phyloP scores from a whole-genome alignment of 2,888 invertebrate species.

The Cheilosia vulpina region DNA sequence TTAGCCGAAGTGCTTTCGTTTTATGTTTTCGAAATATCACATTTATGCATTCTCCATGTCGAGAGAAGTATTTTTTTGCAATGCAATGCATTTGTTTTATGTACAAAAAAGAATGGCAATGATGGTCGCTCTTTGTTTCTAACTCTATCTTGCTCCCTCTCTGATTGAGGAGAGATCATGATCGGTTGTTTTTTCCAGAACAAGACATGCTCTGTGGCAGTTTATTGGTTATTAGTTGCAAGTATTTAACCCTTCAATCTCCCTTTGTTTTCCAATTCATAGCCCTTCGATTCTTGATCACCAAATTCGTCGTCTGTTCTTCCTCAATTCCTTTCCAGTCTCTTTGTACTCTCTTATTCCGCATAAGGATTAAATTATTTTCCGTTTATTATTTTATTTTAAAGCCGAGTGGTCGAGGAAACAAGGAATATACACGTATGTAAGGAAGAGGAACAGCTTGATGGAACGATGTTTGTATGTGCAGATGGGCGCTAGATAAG shows the following conservation, averaged over 20 bases:
- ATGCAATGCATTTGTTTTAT: constrained; percentile 68
- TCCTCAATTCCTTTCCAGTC: constrained; percentile 66
- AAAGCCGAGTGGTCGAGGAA: constrained; percentile 52
- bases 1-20: constrained; percentile 63
- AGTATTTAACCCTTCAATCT: constrained; percentile 39
- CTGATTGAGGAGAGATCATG: constrained; percentile 9
- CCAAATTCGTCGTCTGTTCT: constrained; percentile 13
- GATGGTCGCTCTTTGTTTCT: constrained; percentile 59
- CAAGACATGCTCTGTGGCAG: constrained; percentile 70
- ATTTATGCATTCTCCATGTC: constrained; percentile 66
- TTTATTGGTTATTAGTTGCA: constrained; percentile 72
- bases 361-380: constrained; percentile 35
- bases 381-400: constrained; percentile 19
- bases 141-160: constrained; percentile 38
- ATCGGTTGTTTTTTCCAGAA: constrained; percentile 52
- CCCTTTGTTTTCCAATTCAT: not conserved
- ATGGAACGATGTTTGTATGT: constrained; percentile 36
- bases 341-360: constrained; percentile 46
- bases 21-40: constrained; percentile 68
- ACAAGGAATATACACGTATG: constrained; percentile 24
- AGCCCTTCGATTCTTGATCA: not conserved
- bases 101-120: constrained; percentile 75
- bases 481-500: constrained; percentile 57
- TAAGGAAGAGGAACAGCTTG: constrained; percentile 49
- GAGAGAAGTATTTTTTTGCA: constrained; percentile 61